Evolutionary conservation across 2,888 invertebrate species (phyloP).

Genomic region (Cheilosia impressa): DNA sequence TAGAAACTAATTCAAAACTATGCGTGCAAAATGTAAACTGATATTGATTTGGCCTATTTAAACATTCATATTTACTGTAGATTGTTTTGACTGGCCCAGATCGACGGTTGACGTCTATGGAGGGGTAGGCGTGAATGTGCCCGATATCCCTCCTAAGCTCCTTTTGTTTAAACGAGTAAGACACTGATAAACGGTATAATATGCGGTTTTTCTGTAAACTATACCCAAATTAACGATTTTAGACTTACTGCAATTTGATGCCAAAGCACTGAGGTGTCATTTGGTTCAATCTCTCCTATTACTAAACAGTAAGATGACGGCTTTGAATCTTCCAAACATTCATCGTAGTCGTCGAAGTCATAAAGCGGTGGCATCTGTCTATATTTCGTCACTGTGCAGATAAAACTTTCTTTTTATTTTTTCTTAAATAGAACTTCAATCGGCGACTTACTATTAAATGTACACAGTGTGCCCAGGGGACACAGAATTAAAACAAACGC

Average conservation of each 20-base stretch:
- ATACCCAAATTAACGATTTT: not conserved
- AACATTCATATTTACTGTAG: too few species aligned
- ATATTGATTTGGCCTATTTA: too few species aligned
- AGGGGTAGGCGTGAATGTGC: too few species aligned
- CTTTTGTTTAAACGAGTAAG: too few species aligned
- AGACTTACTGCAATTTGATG: conserved; percentile 76
- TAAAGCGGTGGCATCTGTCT: conserved; percentile 82
- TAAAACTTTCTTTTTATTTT: not conserved
- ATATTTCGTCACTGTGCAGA: conserved; percentile 80
- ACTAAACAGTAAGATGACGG: conserved; percentile 79
- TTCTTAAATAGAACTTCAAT: not conserved
- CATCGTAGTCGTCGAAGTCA: conserved; percentile 82
- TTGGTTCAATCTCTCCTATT: conserved; percentile 79
- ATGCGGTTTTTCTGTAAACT: too few species aligned
- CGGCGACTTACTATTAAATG: conserved; percentile 63
- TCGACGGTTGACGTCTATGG: too few species aligned
- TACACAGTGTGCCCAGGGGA: conserved; percentile 21
- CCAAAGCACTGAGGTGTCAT: conserved; percentile 79
- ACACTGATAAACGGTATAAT: too few species aligned
- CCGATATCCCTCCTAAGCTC: too few species aligned
- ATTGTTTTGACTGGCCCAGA: too few species aligned
- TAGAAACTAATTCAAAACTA: too few species aligned
- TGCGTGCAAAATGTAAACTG: too few species aligned
- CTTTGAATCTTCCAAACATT: conserved; percentile 78
- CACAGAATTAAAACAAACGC: not conserved